phyloP scores from a whole-genome alignment of 1,140 invertebrate genomes.

The Platyura marginata region DNA sequence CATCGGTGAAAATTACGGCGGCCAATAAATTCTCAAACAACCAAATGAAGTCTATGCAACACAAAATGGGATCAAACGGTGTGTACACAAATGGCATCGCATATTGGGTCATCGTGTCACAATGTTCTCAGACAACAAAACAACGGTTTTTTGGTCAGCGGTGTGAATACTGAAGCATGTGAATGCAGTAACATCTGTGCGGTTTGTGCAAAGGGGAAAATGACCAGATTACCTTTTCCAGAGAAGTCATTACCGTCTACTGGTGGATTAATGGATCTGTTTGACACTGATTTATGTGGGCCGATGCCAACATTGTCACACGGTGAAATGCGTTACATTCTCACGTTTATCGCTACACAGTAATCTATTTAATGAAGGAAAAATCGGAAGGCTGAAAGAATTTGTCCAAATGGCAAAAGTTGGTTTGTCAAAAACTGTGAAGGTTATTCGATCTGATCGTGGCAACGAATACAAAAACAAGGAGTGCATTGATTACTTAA shows the following conservation, averaged over 20 bases:
- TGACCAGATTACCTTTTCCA: slow-evolving; percentile 16
- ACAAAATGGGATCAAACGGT: too few species aligned
- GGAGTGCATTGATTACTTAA: slow-evolving; percentile 2
- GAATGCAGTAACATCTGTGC: slow-evolving; percentile 6
- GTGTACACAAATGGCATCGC: slow-evolving; percentile 18
- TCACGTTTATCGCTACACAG: slow-evolving; percentile 21
- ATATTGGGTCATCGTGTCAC: slow-evolving; percentile 23
- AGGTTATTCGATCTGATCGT: slow-evolving; percentile 25
- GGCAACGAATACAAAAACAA: slow-evolving; percentile 20
- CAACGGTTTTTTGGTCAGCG: slow-evolving; percentile 9
- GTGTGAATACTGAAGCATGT: slow-evolving; percentile 12
- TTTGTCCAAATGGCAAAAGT: slow-evolving; percentile 18
- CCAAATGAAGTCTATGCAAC: too few species aligned
- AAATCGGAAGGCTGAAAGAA: slow-evolving; percentile 21
- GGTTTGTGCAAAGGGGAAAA: slow-evolving; percentile 21
- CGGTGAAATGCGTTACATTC: slow-evolving; percentile 16
- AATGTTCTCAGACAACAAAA: slow-evolving; percentile 12
- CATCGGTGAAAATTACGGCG: too few species aligned
- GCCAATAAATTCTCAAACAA: too few species aligned
- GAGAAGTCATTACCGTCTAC: slow-evolving; percentile 8
- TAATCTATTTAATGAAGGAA: slow-evolving; percentile 20
- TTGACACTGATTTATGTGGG: slow-evolving; percentile 26
- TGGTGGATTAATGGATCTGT: slow-evolving; percentile 15
- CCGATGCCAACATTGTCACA: slow-evolving; percentile 22
- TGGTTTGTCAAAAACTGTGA: slow-evolving; percentile 15